Evolutionary conservation across 2,797 vertebrate species (phyloP), one percentile per base, ranked within the genome.

Genomic region (Ispidina lecontei): DNA sequence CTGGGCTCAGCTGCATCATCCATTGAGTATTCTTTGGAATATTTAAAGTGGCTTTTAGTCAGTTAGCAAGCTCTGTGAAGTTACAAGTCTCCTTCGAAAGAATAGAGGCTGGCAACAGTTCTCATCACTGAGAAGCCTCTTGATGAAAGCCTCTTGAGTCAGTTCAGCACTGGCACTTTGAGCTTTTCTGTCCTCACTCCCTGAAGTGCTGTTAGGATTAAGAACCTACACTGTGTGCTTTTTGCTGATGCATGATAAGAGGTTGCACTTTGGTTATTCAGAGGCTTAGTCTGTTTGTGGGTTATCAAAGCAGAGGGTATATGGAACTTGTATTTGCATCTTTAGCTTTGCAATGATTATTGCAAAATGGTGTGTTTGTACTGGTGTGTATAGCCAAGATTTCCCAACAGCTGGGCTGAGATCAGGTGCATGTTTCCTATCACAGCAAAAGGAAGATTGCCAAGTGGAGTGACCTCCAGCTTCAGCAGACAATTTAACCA

Each of bases 331-430:
- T 73, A 56, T 91, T 83, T 87, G 58, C 79, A 15, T 91, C 89
- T 93, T 31, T 84, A 55, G 35, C 81, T 62, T 84, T 1, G 62
- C 68, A 91, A 20, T 59, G 31, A 43, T 91, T 70, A 46, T 93
- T 96, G 78, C 69, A 58, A 93, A 95, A 93, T 23, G 19, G 3
- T 76, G 9, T 91, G 41, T 89, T 90, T 91, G 56, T 84, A 43
- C 54, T 90, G 68, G 37, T 76, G 56, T 16, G 8, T 47, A 10
- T 12, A 65, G 62, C 37, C 54, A 51, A 17, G 75, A 84, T 93
- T 94, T 95, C 87, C 35, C 70, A 76, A 84, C 29, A 76, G 49
- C 60, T 84, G 58, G 10, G 18, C 54, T 4, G 15, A 76, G 46
- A 43, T 54, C 46, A 71, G 31, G 20, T 41, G 28, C 15, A 17